phyloP scores from a whole-genome alignment of 2,113 vertebrate genomes.

The Astatoreochromis straeleni region DNA sequence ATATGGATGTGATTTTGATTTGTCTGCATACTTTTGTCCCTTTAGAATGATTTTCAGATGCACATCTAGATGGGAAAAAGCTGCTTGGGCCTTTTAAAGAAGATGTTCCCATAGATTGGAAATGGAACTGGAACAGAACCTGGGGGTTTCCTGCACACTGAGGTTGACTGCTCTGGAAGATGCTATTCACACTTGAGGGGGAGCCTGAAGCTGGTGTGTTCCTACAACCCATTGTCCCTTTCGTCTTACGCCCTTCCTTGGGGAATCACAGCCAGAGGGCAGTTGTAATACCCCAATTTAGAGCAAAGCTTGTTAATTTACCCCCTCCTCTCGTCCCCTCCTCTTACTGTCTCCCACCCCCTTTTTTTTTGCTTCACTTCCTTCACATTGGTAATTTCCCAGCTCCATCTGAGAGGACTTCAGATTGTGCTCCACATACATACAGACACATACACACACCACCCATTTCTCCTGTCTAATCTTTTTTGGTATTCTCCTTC shows the following conservation, averaged over 20 bases:
- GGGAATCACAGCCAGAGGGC: slow-evolving; percentile 62
- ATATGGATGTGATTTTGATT: neutral
- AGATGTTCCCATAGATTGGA: slow-evolving; percentile 17
- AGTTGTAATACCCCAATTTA: slow-evolving; percentile 66
- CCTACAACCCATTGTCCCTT: slow-evolving; percentile 41
- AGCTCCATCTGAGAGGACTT: slow-evolving; percentile 22
- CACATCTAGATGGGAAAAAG: neutral
- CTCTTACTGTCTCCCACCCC: neutral
- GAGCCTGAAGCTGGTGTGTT: slow-evolving; percentile 38
- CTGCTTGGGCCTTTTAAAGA: neutral
- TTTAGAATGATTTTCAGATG: neutral
- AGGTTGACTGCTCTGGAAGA: slow-evolving; percentile 8
- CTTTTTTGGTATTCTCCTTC: neutral
- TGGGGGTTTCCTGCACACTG: neutral
- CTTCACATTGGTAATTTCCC: slow-evolving; percentile 24
- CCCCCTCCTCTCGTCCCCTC: neutral
- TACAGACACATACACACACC: neutral
- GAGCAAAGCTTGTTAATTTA: slow-evolving; percentile 63
- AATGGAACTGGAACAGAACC: slow-evolving; percentile 47
- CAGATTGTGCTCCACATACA: slow-evolving; percentile 3
- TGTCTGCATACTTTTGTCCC: neutral
- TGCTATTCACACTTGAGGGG: slow-evolving; percentile 22
- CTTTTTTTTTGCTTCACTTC: slow-evolving; percentile 37
- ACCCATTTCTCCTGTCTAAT: neutral
- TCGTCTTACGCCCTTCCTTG: slow-evolving; percentile 22